Evolutionary conservation across 64 coral and sea anemone species (phyloP).

Genomic region (Stichodactyla helianthus): DNA sequence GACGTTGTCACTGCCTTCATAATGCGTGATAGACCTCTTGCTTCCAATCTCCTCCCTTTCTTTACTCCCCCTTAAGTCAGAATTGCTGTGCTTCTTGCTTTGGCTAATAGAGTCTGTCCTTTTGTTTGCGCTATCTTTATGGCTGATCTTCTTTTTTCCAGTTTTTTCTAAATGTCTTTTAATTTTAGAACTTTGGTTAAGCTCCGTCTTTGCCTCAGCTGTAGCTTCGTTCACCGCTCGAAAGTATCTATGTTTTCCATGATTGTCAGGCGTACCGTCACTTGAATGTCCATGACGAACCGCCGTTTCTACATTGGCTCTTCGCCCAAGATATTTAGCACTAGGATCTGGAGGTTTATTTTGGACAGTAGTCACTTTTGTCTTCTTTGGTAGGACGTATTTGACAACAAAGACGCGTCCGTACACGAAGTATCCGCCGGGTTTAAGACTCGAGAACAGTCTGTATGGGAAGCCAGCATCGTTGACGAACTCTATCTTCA

Average conservation of each 20-base stretch:
- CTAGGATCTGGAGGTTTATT: background rate
- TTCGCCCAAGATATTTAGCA: background rate
- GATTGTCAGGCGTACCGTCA: background rate
- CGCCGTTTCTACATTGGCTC: background rate
- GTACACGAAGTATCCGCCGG: slow-evolving; percentile 64
- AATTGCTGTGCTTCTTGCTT: background rate
- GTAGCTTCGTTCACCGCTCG: background rate
- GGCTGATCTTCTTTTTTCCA: background rate
- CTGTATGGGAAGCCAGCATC: slow-evolving; percentile 40
- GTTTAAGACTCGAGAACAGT: slow-evolving; percentile 71
- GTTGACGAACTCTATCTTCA: slow-evolving; percentile 41
- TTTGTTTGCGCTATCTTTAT: background rate
- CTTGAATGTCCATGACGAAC: background rate
- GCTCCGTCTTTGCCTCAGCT: background rate
- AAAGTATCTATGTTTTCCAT: background rate
- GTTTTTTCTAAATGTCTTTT: background rate
- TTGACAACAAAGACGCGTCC: slow-evolving; percentile 35
- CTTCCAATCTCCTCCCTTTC: background rate
- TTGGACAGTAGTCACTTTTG: background rate
- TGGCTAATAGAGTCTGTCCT: background rate
- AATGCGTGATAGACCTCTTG: background rate
- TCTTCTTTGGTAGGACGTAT: slow-evolving; percentile 31
- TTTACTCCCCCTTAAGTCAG: background rate
- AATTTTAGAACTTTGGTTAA: background rate
- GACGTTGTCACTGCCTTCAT: background rate